phyloP scores from a whole-genome alignment of 1,140 invertebrate species.

The Rhizoglyphus robini region DNA sequence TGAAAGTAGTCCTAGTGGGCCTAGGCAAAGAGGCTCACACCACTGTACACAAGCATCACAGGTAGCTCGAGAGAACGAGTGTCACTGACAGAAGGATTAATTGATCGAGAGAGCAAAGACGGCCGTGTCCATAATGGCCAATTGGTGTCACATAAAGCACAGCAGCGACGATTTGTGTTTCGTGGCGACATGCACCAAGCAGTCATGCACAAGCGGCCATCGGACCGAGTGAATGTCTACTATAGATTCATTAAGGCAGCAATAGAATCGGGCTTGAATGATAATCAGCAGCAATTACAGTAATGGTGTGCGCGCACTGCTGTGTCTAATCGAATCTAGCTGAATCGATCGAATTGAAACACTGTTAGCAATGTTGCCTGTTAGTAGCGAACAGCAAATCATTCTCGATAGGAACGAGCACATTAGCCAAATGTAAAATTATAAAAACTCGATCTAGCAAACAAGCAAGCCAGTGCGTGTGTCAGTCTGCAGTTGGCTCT shows the following conservation, averaged over 20 bases:
- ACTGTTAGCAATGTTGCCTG: neutral
- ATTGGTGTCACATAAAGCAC: too few species aligned
- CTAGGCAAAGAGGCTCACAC: too few species aligned
- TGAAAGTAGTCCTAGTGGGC: too few species aligned
- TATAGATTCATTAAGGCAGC: conserved; percentile 9
- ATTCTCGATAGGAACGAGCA: conserved; percentile 2
- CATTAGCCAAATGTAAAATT: neutral
- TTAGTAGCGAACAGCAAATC: neutral
- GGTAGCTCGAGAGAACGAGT: too few species aligned
- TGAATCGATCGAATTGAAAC: conserved; percentile 13
- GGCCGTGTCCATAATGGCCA: too few species aligned
- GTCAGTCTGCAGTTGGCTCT: neutral
- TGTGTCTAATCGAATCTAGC: neutral
- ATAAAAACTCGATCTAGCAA: conserved; percentile 10
- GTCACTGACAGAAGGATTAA: too few species aligned
- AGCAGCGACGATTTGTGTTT: neutral
- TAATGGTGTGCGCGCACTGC: conserved; percentile 13
- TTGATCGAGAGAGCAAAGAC: too few species aligned
- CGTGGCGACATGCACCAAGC: neutral
- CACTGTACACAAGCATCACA: too few species aligned
- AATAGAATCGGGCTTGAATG: conserved; percentile 7
- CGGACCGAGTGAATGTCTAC: neutral
- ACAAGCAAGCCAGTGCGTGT: conserved; percentile 5
- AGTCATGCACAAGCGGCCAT: neutral
- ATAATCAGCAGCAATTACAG: conserved; percentile 15